Evolutionary conservation across 2,888 invertebrate species (phyloP).

Genomic region (Tetragnatha montana): DNA sequence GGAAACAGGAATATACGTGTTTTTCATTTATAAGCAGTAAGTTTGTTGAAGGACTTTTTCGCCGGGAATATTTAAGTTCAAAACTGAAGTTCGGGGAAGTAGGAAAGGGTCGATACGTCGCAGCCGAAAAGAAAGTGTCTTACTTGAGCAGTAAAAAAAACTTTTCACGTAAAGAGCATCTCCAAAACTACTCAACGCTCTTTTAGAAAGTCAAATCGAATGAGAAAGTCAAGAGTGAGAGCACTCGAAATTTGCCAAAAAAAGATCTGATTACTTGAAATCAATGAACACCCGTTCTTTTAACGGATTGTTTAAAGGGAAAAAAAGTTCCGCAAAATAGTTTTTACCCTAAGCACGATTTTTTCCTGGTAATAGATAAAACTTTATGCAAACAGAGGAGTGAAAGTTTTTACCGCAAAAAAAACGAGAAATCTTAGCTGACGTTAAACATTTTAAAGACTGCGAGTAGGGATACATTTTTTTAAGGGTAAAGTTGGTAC

Average conservation of each 20-base stretch:
- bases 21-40: conserved; percentile 27
- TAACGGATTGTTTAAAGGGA: background rate
- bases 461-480: background rate
- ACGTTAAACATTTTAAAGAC: background rate
- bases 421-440: background rate
- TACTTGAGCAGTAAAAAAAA: conserved; percentile 22
- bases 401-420: background rate
- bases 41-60: conserved; percentile 28
- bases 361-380: background rate
- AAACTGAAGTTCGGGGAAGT: conserved; percentile 24
- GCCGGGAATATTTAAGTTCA: conserved; percentile 48
- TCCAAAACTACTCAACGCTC: conserved; percentile 54
- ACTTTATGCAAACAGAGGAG: conserved; percentile 24
- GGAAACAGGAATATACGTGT: background rate
- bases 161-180: conserved; percentile 31
- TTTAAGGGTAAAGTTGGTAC: background rate
- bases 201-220: conserved; percentile 54
- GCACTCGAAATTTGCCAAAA: conserved; percentile 47
- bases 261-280: conserved; percentile 65
- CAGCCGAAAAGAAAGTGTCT: conserved; percentile 26
- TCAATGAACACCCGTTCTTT: conserved; percentile 46
- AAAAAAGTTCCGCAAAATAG: conserved; percentile 9
- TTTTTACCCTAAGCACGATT: background rate
- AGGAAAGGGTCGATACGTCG: conserved; percentile 30
- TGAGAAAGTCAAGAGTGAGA: conserved; percentile 54